A percentile compares a stretch with the other conserved stretches of the same genome.
phyloP scores from a whole-genome alignment of 2,888 invertebrate species.

The Bellardia bayeri region DNA sequence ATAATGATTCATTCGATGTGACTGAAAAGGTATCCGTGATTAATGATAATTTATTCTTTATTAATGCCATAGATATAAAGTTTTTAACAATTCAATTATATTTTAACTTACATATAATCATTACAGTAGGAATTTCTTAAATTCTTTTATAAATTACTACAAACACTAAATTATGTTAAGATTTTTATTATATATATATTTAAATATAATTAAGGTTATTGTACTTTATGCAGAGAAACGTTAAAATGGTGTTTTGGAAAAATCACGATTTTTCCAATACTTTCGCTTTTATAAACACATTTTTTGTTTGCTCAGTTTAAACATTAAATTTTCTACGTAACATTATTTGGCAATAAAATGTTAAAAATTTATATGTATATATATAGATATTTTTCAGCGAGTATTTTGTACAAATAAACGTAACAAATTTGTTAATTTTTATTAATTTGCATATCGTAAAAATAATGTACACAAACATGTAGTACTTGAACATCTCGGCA shows the following conservation, averaged over 20 bases:
- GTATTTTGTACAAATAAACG: constrained; percentile 27
- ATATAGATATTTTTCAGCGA: background rate
- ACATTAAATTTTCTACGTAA: constrained; percentile 36
- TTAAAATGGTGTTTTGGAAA: background rate
- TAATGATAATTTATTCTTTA: background rate
- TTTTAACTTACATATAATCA: too few species aligned
- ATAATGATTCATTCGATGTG: background rate
- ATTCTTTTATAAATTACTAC: too few species aligned
- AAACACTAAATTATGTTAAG: too few species aligned
- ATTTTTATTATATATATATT: too few species aligned
- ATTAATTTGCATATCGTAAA: constrained; percentile 58
- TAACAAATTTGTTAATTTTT: constrained; percentile 59
- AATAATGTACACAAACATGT: constrained; percentile 17
- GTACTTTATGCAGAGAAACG: constrained; percentile 12
- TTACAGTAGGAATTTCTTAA: too few species aligned
- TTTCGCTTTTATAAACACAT: constrained; percentile 48
- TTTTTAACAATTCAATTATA: too few species aligned
- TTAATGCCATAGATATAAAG: too few species aligned
- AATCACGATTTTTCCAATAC: constrained; percentile 38
- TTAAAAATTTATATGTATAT: constrained; percentile 11
- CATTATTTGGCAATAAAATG: constrained; percentile 61
- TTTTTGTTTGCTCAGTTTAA: constrained; percentile 26
- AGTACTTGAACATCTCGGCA: background rate
- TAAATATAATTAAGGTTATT: constrained; percentile 1
- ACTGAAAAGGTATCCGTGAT: background rate